phyloP scores from a whole-genome alignment of 64 coral and sea anemone genomes.

The Trachythela sp. region DNA sequence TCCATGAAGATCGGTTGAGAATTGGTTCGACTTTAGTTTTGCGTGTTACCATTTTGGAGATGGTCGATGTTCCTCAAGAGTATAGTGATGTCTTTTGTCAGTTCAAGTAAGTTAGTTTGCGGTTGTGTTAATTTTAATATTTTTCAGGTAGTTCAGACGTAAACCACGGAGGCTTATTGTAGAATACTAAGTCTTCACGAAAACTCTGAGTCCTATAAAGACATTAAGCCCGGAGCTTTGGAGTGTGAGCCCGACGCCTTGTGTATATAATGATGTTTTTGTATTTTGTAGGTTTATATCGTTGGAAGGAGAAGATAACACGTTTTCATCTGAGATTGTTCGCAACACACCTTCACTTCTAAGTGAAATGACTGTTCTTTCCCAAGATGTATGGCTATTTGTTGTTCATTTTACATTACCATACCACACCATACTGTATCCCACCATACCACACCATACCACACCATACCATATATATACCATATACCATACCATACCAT shows the following conservation, averaged over 20 bases:
- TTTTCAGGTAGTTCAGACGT: background rate
- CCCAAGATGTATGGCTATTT: background rate
- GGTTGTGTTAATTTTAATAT: background rate
- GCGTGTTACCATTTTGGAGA: constrained; percentile 57
- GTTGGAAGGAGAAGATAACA: constrained; percentile 75
- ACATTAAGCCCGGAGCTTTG: no score
- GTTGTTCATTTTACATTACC: background rate
- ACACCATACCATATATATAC: no score
- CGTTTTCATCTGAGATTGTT: constrained; percentile 84
- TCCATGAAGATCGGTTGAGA: background rate
- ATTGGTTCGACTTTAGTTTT: constrained; percentile 62
- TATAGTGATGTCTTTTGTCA: constrained; percentile 93
- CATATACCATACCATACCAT: no score
- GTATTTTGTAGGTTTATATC: constrained; percentile 63
- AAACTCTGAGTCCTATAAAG: no score
- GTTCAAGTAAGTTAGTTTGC: constrained; percentile 50
- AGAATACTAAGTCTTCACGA: background rate
- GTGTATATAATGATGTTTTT: no score
- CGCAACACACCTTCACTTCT: constrained; percentile 30
- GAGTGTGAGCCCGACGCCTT: no score
- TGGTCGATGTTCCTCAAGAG: constrained; percentile 53
- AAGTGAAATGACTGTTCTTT: constrained; percentile 14
- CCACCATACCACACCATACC: no score
- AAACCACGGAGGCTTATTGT: no score
- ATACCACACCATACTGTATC: no score